Evolutionary conservation across 2,797 vertebrate genomes (phyloP).

Genomic region (Rhincodon typus): DNA sequence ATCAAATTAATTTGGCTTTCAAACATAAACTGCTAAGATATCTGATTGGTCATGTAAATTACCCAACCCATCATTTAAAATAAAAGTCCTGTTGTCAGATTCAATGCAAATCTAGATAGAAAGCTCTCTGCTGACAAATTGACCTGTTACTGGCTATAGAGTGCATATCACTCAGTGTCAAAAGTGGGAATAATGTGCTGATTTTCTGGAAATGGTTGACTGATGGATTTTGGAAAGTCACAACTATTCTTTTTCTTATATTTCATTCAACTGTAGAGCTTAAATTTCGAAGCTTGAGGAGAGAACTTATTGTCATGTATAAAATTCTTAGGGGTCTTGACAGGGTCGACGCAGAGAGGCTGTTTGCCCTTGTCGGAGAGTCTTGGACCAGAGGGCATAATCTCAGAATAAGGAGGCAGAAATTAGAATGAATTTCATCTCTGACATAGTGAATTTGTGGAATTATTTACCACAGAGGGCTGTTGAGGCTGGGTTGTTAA

Average conservation of each 20-base stretch:
- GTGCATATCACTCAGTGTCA: not conserved
- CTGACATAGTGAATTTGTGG: too few relatives aligned
- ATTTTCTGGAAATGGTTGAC: not conserved
- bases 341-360: too few relatives aligned
- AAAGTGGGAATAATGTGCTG: not conserved
- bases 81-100: not conserved
- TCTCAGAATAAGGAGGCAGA: too few relatives aligned
- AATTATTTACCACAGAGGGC: too few relatives aligned
- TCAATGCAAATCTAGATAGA: not conserved
- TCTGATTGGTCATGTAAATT: slow-evolving; percentile 5
- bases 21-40: not conserved
- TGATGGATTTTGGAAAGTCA: not conserved
- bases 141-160: not conserved
- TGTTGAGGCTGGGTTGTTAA: too few relatives aligned
- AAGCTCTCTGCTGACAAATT: not conserved
- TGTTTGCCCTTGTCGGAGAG: too few relatives aligned
- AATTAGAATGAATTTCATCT: too few relatives aligned
- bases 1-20: not conserved
- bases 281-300: not conserved
- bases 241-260: not conserved
- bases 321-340: too few relatives aligned
- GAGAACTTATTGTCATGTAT: too few relatives aligned
- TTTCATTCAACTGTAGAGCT: not conserved
- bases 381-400: too few relatives aligned
- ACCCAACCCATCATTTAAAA: not conserved